phyloP scores from a whole-genome alignment of 1,140 invertebrate genomes.

The Drosophila arawakana region DNA sequence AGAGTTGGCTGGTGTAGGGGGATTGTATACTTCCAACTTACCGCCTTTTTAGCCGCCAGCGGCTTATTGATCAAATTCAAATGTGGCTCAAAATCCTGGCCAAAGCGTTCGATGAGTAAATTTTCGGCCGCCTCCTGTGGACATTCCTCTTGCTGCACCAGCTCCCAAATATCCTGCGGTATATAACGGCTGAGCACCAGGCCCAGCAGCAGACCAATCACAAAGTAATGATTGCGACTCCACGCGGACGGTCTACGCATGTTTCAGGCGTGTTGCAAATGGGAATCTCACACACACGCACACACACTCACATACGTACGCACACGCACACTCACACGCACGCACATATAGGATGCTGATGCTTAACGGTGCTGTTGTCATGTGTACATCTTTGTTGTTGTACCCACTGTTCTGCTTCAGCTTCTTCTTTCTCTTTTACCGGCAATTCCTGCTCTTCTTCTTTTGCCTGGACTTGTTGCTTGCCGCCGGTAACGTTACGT shows the following conservation, averaged over 20 bases:
- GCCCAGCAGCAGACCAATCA: conserved; percentile 77
- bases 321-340: conserved; percentile 17
- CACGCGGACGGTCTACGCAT: conserved; percentile 75
- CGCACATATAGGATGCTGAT: conserved; percentile 44
- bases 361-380: conserved; percentile 54
- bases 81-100: conserved; percentile 83
- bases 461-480: conserved; percentile 21
- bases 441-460: neutral
- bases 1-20: neutral
- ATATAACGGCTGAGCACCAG: conserved; percentile 74
- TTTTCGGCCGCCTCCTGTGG: conserved; percentile 75
- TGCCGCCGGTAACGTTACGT: conserved; percentile 1
- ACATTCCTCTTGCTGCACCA: conserved; percentile 80
- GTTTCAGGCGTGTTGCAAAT: conserved; percentile 52
- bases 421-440: conserved; percentile 3
- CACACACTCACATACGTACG: conserved; percentile 9
- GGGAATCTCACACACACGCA: conserved; percentile 25
- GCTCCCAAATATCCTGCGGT: conserved; percentile 73
- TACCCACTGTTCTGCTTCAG: conserved; percentile 40
- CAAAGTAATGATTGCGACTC: conserved; percentile 82
- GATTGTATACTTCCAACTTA: conserved; percentile 44
- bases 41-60: conserved; percentile 82
- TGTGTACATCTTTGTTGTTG: conserved; percentile 60
- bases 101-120: conserved; percentile 74
- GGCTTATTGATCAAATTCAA: conserved; percentile 84